Percentiles rank a stretch among this genome's conserved stretches.
Evolutionary conservation across 2,113 vertebrate genomes (phyloP).

Genomic region (Rhombomys opimus): DNA sequence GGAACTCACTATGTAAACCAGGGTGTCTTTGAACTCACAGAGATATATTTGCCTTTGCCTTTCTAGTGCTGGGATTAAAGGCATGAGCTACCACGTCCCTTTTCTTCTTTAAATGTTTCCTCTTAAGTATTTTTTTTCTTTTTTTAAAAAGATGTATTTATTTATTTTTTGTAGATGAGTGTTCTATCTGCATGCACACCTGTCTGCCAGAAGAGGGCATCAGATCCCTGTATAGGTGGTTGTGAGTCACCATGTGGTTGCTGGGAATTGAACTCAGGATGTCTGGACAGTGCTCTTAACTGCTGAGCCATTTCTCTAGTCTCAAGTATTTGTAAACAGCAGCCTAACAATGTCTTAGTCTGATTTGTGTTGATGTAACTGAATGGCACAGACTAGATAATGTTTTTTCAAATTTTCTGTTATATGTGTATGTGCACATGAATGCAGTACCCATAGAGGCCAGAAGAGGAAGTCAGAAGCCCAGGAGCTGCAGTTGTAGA

Average conservation of each 20-base stretch:
- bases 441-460: not conserved
- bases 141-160: too few relatives aligned
- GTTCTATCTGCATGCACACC: too few relatives aligned
- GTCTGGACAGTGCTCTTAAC: too few relatives aligned
- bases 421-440: not conserved
- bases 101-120: not conserved
- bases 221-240: too few relatives aligned
- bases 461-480: not conserved
- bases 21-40: not conserved
- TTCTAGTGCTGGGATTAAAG: not conserved
- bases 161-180: too few relatives aligned
- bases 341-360: not conserved
- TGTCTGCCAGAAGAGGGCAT: too few relatives aligned
- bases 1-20: not conserved
- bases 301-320: too few relatives aligned
- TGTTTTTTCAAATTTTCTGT: not conserved
- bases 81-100: not conserved
- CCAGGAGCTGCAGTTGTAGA: not conserved
- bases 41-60: not conserved
- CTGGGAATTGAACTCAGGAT: too few relatives aligned
- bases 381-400: not conserved
- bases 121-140: too few relatives aligned
- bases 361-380: not conserved
- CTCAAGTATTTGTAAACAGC: not conserved
- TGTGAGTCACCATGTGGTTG: too few relatives aligned